A percentile compares a stretch with the other conserved stretches of the same genome.
phyloP scores from a whole-genome alignment of 1,140 invertebrate genomes.

The Adelges cooleyi region DNA sequence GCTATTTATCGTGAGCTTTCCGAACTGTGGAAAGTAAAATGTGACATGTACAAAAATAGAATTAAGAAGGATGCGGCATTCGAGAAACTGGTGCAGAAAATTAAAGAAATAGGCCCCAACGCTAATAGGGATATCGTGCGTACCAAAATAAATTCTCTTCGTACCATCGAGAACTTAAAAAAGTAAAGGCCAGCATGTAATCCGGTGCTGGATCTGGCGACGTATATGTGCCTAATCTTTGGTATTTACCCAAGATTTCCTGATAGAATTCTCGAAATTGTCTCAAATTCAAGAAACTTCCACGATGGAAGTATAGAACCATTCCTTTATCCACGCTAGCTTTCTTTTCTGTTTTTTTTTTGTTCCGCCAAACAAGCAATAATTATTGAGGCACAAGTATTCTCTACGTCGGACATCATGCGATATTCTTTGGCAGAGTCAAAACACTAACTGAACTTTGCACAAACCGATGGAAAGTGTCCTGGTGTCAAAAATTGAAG shows the following conservation, averaged over 20 bases:
- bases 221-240: background rate
- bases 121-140: conserved; percentile 32
- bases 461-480: conserved; percentile 32
- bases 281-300: conserved; percentile 7
- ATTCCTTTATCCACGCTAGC: background rate
- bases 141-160: conserved; percentile 36
- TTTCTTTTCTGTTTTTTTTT: conserved; percentile 4
- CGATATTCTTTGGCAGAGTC: background rate
- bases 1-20: conserved; percentile 12
- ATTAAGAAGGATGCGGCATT: conserved; percentile 25
- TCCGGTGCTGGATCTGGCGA: conserved; percentile 21
- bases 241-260: background rate
- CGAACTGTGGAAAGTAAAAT: conserved; percentile 31
- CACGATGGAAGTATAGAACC: background rate
- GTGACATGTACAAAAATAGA: conserved; percentile 30
- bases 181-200: conserved; percentile 31
- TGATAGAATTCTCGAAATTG: background rate
- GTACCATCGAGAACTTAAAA: conserved; percentile 36
- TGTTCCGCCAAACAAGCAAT: conserved; percentile 4
- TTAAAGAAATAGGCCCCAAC: conserved; percentile 32
- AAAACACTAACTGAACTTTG: background rate
- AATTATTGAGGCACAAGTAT: background rate
- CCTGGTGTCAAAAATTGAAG: conserved; percentile 34
- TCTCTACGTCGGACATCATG: background rate
- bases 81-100: conserved; percentile 26